Evolutionary conservation across 1,140 invertebrate genomes (phyloP), one percentile per base, ranked within the genome.

Genomic region (Leguminivora glycinivorella): DNA sequence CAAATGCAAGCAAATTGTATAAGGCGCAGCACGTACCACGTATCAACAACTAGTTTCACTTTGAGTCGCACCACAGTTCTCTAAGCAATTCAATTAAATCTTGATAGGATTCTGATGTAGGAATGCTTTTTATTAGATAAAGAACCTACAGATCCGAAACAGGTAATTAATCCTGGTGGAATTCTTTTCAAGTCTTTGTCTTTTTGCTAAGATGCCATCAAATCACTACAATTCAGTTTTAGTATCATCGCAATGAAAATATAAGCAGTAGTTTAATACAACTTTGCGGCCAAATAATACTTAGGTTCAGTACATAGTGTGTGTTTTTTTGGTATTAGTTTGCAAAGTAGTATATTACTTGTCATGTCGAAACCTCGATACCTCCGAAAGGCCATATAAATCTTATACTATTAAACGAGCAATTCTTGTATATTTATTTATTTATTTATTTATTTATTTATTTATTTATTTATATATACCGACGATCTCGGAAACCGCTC

Each of bases 51-150:
- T 71, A 25, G 70, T 72, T 71, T 66, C 56, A 60, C 63, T 14
- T 31, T 31, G 34, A 34, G 70, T 70, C 47, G 47, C 56, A 74
- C 78, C 78, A 72, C 76, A 80, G 79, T 81, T 80, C 52, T 69
- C 73, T 70, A 78, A 83, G 73, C 81, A 73, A 81, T 81, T 81
- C 83, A 83, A 84, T 83, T 84, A 84, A 84, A 83, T 76, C 72
- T 75, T 79, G 74, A 79, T 75, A 80, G 78, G 69, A 77, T 78
- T 75, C 73, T 70, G 66, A 67, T 52, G 72, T 68, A 73, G 78
- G 77, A 83, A 82, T 83, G 70, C 72, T 75, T 52, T 67, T 70
- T 52, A 72, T 72, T 79, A 84, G 72, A 84, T 77, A 85, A 83
- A 83, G 76, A 76, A 77, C 76, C 79, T 78, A 78, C 78, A 76